phyloP scores from a whole-genome alignment of 2,113 vertebrate species.

The Prunella fulvescens region DNA sequence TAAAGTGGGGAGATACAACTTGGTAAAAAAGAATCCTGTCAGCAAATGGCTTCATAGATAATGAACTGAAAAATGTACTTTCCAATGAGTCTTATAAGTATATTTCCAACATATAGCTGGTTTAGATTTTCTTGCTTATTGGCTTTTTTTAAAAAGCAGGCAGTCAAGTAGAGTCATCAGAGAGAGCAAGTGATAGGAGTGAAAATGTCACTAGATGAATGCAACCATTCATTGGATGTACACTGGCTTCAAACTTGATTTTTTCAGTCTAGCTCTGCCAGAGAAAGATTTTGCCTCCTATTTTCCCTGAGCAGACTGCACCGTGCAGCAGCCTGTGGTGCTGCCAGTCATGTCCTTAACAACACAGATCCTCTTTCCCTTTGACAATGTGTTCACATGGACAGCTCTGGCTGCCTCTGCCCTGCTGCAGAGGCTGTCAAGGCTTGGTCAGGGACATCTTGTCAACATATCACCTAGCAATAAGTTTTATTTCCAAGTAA shows the following conservation, averaged over 20 bases:
- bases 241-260: background rate
- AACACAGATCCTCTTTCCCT: background rate
- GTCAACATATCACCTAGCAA: background rate
- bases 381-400: fast-evolving
- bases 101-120: background rate
- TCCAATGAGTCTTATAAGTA: background rate
- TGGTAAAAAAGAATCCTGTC: background rate
- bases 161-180: background rate
- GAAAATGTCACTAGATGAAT: background rate
- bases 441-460: background rate
- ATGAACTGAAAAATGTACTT: background rate
- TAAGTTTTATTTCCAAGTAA: background rate
- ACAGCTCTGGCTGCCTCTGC: background rate
- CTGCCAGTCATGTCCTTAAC: background rate
- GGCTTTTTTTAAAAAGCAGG: background rate
- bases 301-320: background rate
- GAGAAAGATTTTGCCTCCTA: background rate
- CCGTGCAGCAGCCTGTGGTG: background rate
- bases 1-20: background rate
- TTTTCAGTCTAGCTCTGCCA: background rate
- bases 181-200: background rate
- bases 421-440: background rate
- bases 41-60: background rate
- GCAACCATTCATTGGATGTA: background rate
- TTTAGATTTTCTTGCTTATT: background rate